Percentiles rank a stretch among this genome's conserved stretches.
Evolutionary conservation across 2,113 vertebrate species (phyloP).

Genomic region (Cynopterus brachyotis): DNA sequence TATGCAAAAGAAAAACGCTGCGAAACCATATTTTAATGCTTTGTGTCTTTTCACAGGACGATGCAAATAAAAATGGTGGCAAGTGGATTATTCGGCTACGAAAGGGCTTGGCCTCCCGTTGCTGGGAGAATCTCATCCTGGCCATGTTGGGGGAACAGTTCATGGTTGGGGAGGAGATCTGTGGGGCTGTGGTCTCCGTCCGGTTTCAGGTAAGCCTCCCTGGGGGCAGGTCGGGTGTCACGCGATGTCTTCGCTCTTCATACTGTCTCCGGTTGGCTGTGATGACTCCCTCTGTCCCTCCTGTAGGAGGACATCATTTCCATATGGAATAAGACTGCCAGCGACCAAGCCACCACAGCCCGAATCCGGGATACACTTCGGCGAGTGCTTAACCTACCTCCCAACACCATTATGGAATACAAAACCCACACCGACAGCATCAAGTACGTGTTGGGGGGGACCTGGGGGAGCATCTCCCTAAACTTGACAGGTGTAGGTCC

Average conservation of each 20-base stretch:
- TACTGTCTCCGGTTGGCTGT: background rate
- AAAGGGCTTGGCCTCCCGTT: constrained; percentile 88
- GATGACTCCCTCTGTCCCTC: constrained; percentile 36
- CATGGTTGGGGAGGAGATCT: constrained; percentile 91
- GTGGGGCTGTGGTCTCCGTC: constrained; percentile 89
- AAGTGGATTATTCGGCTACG: constrained; percentile 91
- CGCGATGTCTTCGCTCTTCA: background rate
- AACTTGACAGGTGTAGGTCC: constrained; percentile 43
- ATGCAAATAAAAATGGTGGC: constrained; percentile 91
- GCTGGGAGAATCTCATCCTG: constrained; percentile 91
- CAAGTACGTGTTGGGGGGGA: constrained; percentile 84
- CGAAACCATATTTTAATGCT: background rate
- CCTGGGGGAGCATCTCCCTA: constrained; percentile 61
- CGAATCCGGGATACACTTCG: constrained; percentile 89
- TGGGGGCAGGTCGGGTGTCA: fast-evolving
- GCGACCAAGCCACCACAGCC: constrained; percentile 89
- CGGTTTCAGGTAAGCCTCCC: constrained; percentile 86
- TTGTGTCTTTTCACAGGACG: constrained; percentile 83
- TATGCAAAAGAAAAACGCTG: background rate
- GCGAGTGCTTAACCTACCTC: constrained; percentile 90
- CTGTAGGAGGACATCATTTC: constrained; percentile 89
- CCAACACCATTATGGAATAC: constrained; percentile 92
- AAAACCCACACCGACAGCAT: constrained; percentile 92
- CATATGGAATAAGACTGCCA: constrained; percentile 92
- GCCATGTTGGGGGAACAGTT: constrained; percentile 90